Conservation (phyloP, 2,797 vertebrate genomes). For the Todus mexicanus region DNA sequence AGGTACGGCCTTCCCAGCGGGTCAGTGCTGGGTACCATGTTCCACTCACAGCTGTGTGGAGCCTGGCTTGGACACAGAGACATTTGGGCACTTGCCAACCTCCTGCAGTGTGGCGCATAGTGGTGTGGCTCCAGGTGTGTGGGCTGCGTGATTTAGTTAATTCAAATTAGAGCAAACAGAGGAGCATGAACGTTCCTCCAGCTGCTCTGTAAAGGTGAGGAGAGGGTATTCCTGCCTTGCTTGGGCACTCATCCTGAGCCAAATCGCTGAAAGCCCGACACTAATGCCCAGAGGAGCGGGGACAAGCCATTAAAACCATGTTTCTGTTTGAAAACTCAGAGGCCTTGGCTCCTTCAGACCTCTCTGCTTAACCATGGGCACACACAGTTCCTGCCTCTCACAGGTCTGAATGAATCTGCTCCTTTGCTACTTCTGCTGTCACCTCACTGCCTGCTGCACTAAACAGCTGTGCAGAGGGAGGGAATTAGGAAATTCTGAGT, state of each 20-base stretch:
- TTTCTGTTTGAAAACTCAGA: not conserved
- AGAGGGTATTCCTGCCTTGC: not conserved
- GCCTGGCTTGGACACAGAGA: not conserved
- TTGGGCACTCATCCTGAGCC: not conserved
- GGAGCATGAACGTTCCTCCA: not conserved
- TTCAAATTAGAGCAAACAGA: not conserved
- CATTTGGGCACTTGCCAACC: not conserved
- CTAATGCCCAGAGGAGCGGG: not conserved
- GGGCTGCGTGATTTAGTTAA: not conserved
- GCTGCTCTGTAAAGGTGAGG: not conserved
- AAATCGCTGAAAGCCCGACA: not conserved
- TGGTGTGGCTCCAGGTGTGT: not conserved
- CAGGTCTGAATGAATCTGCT: not conserved
- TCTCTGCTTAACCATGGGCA: not conserved
- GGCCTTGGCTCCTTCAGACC: not conserved
- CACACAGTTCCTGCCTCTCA: not conserved
- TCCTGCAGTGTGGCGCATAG: accelerated
- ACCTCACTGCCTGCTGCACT: not conserved
- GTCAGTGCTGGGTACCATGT: accelerated
- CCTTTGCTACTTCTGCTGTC: not conserved
- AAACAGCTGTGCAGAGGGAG: accelerated
- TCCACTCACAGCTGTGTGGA: not conserved
- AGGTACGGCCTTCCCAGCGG: accelerated
- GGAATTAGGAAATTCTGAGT: not conserved
- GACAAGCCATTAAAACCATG: not conserved